phyloP scores from a whole-genome alignment of 2,888 invertebrate species.

The Acanthosepion lycidas region DNA sequence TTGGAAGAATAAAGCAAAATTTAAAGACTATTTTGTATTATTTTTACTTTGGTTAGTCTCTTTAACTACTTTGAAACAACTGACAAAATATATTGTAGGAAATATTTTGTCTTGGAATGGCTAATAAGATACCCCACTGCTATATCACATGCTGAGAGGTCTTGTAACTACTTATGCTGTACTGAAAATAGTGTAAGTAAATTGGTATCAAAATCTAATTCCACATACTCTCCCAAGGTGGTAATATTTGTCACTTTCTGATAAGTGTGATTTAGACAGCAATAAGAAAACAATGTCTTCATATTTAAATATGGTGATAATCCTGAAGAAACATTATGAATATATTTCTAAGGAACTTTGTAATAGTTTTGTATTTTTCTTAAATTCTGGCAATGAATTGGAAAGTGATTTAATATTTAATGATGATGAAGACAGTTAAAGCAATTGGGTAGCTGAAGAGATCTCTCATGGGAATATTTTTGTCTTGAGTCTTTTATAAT shows the following conservation, averaged over 20 bases:
- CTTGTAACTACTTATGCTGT: background rate
- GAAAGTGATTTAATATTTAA: too few relatives aligned
- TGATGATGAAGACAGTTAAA: too few relatives aligned
- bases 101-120: background rate
- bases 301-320: background rate
- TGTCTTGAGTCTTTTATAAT: too few relatives aligned
- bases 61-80: too few relatives aligned
- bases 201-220: background rate
- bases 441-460: too few relatives aligned
- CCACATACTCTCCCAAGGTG: background rate
- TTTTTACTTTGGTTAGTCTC: too few relatives aligned
- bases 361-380: too few relatives aligned
- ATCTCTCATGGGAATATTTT: too few relatives aligned
- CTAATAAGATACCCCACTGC: background rate
- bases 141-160: background rate
- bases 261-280: background rate
- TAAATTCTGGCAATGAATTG: too few relatives aligned
- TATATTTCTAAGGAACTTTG: background rate
- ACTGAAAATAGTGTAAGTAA: background rate
- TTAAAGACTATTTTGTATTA: too few relatives aligned
- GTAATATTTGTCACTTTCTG: background rate
- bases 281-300: background rate
- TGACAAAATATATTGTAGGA: too few relatives aligned
- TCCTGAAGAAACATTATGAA: background rate
- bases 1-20: too few relatives aligned